These are phyloP conservation scores for Psephotus haematonotus DNA, from an alignment of 2,113 vertebrate species.

Conservation along the genomic window DNA sequence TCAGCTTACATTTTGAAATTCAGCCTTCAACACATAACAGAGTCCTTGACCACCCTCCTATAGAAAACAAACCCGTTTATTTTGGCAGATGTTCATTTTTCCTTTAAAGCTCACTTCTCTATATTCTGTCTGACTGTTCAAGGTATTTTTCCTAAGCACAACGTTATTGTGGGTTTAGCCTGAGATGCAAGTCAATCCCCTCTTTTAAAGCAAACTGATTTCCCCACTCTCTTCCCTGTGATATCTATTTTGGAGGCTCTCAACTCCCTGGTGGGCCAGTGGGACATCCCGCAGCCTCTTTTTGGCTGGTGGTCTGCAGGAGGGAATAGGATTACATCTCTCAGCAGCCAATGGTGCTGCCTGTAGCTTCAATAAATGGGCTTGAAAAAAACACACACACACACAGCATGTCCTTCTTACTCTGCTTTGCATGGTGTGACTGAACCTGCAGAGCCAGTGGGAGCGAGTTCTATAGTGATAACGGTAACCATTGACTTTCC, in stretches of 20 bases:
- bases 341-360: conserved; percentile 67
- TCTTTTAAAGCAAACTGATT: conserved; percentile 58
- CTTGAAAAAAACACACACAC: not conserved
- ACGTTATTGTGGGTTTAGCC: conserved; percentile 28
- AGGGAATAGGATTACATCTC: conserved; percentile 61
- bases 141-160: conserved; percentile 22
- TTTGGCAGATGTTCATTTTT: conserved; percentile 55
- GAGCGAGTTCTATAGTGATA: conserved; percentile 59
- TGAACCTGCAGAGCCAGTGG: conserved; percentile 60
- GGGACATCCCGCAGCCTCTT: not conserved
- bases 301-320: conserved; percentile 68
- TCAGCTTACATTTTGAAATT: not conserved
- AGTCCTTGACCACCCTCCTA: conserved; percentile 37
- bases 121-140: conserved; percentile 4
- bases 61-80: conserved; percentile 55
- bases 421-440: conserved; percentile 50
- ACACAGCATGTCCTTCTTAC: conserved; percentile 60
- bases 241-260: conserved; percentile 66
- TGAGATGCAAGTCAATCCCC: conserved; percentile 30
- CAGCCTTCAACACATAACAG: conserved; percentile 10
- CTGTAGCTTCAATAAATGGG: conserved; percentile 58
- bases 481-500: conserved; percentile 70
- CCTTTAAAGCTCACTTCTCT: not conserved
- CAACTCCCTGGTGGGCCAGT: conserved; percentile 33
- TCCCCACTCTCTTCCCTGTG: conserved; percentile 55